Conservation (phyloP, 1,140 invertebrate species). For the Muscidifurax raptorellus region DNA sequence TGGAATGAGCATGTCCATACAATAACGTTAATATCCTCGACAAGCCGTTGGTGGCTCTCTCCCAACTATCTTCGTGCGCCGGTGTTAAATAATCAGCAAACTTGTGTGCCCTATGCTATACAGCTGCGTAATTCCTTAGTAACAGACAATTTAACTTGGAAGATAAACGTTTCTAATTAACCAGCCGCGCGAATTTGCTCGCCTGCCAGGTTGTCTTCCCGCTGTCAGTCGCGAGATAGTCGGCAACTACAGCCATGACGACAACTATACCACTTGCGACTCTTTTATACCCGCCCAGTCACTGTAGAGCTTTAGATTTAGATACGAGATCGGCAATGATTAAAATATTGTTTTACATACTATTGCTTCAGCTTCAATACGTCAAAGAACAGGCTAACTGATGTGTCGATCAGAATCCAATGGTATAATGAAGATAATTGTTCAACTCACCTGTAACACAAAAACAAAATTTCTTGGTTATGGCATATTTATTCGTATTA, state of each 20-base stretch:
- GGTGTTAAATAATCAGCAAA: constrained; percentile 16
- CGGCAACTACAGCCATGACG: neutral
- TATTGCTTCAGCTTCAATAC: too few relatives aligned
- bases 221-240: neutral
- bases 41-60: neutral
- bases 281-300: too few relatives aligned
- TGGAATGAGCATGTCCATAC: neutral
- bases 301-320: too few relatives aligned
- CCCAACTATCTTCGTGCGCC: neutral
- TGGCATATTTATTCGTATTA: too few relatives aligned
- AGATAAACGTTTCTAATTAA: constrained; percentile 42
- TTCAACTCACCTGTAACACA: too few relatives aligned
- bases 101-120: neutral
- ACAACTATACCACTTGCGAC: too few relatives aligned
- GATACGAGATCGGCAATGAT: too few relatives aligned
- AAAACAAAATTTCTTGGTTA: too few relatives aligned
- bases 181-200: neutral
- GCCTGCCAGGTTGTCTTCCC: neutral
- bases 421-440: too few relatives aligned
- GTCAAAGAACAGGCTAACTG: too few relatives aligned
- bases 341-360: too few relatives aligned
- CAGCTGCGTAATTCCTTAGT: constrained; percentile 35
- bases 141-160: constrained; percentile 49
- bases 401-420: too few relatives aligned
- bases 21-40: constrained; percentile 21